Percentiles rank a stretch among this genome's conserved stretches.
Conservation (phyloP, 1,140 invertebrate species). For the Idris sp. region DNA sequence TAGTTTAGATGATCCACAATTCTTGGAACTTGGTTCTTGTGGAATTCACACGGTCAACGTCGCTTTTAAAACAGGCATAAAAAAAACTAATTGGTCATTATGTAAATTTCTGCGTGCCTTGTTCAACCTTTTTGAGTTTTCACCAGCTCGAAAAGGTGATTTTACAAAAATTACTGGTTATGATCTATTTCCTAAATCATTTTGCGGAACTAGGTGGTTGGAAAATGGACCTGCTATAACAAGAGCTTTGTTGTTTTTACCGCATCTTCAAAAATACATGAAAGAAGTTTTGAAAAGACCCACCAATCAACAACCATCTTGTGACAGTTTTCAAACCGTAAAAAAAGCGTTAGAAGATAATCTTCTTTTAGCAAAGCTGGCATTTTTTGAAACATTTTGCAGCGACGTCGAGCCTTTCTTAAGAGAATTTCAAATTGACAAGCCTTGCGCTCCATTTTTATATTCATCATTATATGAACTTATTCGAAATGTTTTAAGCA, state of each 20-base stretch:
- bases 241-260: constrained; percentile 37
- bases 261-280: constrained; percentile 28
- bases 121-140: constrained; percentile 1
- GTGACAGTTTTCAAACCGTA: constrained; percentile 34
- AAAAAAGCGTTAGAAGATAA: constrained; percentile 29
- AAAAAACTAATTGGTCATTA: constrained; percentile 48
- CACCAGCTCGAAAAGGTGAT: constrained; percentile 12
- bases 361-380: constrained; percentile 52
- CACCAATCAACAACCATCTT: constrained; percentile 16
- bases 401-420: constrained; percentile 58
- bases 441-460: constrained; percentile 52
- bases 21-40: constrained; percentile 52
- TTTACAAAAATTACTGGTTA: constrained; percentile 3
- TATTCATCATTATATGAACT: constrained; percentile 2
- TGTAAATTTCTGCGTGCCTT: constrained; percentile 45
- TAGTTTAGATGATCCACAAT: constrained; percentile 6
- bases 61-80: constrained; percentile 55
- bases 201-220: constrained; percentile 60
- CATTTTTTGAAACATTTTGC: constrained; percentile 58
- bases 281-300: constrained; percentile 9
- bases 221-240: constrained; percentile 42
- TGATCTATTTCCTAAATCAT: constrained; percentile 45
- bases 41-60: constrained; percentile 48
- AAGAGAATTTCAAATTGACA: constrained; percentile 53
- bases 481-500: constrained; percentile 4